phyloP scores from a whole-genome alignment of 2,888 invertebrate species.

The Ceramica pisi region DNA sequence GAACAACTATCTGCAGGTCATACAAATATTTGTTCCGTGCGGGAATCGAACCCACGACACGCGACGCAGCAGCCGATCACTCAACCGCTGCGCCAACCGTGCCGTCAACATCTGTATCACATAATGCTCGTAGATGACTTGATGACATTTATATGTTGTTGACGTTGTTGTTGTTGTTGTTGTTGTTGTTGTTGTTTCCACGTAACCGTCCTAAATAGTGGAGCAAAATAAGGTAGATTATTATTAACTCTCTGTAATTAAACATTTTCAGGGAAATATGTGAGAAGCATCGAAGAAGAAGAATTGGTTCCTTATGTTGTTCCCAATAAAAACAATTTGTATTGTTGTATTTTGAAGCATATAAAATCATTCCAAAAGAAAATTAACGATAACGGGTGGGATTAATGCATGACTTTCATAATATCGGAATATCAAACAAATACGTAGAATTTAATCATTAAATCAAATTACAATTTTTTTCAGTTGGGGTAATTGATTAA shows the following conservation, averaged over 20 bases:
- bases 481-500: slow-evolving; percentile 16
- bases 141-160: neutral
- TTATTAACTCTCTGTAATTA: neutral
- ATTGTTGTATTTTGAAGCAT: no score
- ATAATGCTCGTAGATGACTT: neutral
- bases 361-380: neutral
- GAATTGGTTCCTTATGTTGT: no score
- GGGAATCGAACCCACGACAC: no score
- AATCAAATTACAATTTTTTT: neutral
- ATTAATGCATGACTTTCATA: neutral
- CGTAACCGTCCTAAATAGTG: neutral
- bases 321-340: no score
- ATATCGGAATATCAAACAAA: neutral
- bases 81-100: no score
- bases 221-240: neutral
- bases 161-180: no score
- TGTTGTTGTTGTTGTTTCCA: neutral
- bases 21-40: no score
- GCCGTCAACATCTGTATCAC: no score
- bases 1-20: no score
- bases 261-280: neutral
- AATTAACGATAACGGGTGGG: neutral
- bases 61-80: no score
- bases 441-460: slow-evolving; percentile 4
- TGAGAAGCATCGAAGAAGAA: no score